Conservation (phyloP, 1,140 invertebrate species). For the Chironomus striatipennis region DNA sequence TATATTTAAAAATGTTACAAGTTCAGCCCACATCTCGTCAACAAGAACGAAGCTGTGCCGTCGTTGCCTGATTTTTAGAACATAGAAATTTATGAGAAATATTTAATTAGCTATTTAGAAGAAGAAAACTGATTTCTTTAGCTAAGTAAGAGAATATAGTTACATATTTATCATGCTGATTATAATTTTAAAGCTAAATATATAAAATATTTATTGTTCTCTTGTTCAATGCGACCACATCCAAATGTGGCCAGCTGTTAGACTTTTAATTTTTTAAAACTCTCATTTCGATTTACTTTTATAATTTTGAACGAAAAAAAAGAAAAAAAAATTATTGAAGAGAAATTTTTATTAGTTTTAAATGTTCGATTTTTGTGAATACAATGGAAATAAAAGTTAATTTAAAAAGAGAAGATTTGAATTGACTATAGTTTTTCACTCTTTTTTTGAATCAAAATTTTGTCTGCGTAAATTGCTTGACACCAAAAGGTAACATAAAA, state of each 20-base stretch:
- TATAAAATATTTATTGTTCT: not conserved
- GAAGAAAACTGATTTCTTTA: not conserved
- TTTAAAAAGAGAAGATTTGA: not conserved
- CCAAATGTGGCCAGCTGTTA: not conserved
- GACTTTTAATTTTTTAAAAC: too few species aligned
- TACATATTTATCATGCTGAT: not conserved
- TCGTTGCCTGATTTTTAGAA: too few species aligned
- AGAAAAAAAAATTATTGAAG: too few species aligned
- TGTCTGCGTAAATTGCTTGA: not conserved
- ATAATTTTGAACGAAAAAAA: too few species aligned
- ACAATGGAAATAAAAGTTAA: too few species aligned
- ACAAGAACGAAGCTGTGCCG: not conserved
- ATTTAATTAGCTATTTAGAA: not conserved
- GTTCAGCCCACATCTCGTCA: not conserved
- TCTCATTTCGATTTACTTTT: too few species aligned
- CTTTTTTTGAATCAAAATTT: not conserved
- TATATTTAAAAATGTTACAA: not conserved
- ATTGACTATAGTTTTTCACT: not conserved
- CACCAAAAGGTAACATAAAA: conserved; percentile 1
- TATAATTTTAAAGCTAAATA: not conserved
- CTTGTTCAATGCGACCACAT: not conserved
- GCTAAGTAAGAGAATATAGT: too few species aligned
- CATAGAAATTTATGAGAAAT: not conserved
- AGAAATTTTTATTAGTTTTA: too few species aligned
- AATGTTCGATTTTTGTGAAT: too few species aligned